Base-by-base conservation (phyloP, 1,140 invertebrate genomes). In the Nasonia vitripennis region DNA sequence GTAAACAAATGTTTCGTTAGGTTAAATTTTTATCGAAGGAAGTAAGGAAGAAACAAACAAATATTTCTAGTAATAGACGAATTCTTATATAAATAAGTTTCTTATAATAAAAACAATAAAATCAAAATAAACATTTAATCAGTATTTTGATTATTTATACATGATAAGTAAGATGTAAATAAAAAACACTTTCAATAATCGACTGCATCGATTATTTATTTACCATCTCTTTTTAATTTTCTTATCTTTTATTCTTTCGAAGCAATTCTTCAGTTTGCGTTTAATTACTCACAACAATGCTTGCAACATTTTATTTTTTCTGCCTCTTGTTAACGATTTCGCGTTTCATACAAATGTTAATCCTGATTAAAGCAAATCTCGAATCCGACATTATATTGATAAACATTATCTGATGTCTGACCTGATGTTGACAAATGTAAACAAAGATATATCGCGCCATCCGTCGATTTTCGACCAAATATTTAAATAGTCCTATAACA, bases 1-100 rank as follows among this genome's bases (percentile, higher is more conserved):
- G 78, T 81, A 85, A 81, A 81, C 78, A 79, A 27, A 27, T 75
- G 68, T 85, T 81, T 77, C 78, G 41, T 81, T 85, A 85, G 84
- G 20, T 81, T 81, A 85, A 17, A 85, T 73, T 83, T 85, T 85
- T 85, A 85, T 85, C 51, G 48, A 77, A 85, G 78, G 62, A 82
- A 82, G 48, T 86, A 78, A 77, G 79, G 70, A 81, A 85, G 83
- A 82, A 86, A 86, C 48, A 82, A 81, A 84, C 34, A 79, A 78
- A 86, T 78, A 86, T 78, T 86, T 86, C 85, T 86, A 82, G 85
- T 81, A 86, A 85, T 81, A 82, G 79, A 86, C 55, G 75, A 82
- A 86, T 86, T 86, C 85, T 86, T 86, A 78, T 86, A 86, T 78
- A 86, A 75, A 85, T 85, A 85, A 81, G 84, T 85, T 85, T 85